Conservation (phyloP, 1,140 invertebrate species). For the Geopemphigus sp. region DNA sequence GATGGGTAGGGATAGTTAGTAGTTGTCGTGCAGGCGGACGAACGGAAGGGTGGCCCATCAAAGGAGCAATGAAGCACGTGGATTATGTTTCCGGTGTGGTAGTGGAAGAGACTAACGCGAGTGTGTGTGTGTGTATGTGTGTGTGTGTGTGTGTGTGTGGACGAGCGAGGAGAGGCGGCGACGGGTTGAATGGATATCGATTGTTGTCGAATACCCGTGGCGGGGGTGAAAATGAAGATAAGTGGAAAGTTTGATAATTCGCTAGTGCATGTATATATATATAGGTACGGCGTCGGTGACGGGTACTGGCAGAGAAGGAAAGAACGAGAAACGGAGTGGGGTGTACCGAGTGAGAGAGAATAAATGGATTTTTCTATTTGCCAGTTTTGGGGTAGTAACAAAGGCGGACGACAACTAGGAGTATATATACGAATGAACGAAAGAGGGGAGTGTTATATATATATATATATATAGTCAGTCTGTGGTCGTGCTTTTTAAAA, state of each 20-base stretch:
- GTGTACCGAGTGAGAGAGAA: background rate
- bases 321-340: too few relatives aligned
- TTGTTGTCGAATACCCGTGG: slow-evolving; percentile 12
- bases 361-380: slow-evolving; percentile 42
- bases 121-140: too few relatives aligned
- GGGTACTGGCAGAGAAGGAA: background rate
- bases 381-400: background rate
- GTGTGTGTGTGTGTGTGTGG: too few relatives aligned
- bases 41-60: slow-evolving; percentile 19
- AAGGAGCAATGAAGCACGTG: slow-evolving; percentile 35
- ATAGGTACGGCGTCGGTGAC: background rate
- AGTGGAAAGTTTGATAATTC: slow-evolving; percentile 49
- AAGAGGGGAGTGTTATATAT: too few relatives aligned
- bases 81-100: slow-evolving; percentile 39
- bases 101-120: slow-evolving; percentile 11
- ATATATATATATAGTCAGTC: too few relatives aligned
- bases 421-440: background rate
- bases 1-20: too few relatives aligned
- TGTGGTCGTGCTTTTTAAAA: background rate
- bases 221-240: background rate
- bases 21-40: background rate
- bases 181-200: slow-evolving; percentile 35
- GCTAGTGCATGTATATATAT: background rate
- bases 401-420: too few relatives aligned
- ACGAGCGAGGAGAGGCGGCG: background rate